Evolutionary conservation across 2,113 vertebrate species (phyloP), one percentile per base, ranked within the genome.

Genomic region (Syrrhaptes paradoxus): DNA sequence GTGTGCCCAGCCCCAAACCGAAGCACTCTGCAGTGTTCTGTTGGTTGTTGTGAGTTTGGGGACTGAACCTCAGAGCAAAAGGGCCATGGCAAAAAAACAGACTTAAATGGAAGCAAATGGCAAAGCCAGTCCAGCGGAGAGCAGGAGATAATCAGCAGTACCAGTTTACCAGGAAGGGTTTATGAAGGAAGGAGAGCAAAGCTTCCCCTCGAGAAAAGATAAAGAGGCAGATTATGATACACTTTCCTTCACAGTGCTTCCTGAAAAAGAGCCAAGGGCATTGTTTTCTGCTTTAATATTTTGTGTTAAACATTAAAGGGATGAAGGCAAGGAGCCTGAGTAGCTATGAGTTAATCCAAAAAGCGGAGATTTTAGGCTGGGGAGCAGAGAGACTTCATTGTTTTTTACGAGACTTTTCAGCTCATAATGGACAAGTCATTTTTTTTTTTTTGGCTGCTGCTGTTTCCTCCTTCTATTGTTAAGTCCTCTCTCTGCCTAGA

Each of bases 221-320:
- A 81, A 95, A 90, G 90, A 94, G 58, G 74, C 57, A 93, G 71
- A 95, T 95, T 90, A 90, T 84, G 58, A 74, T 63, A 57, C 51
- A 80, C 59, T 96, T 95, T 87, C 82, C 75, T 94, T 87, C 62
- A 62, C 41, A 95, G 58, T 49, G 20, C 48, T 96, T 95, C 63
- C 72, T 90, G 87, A 86, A 90, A 95, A 94, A 81, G 83, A 95
- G 82, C 89, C 17, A 5, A 94, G 89, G 80, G 85, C 62, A 86
- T 87, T 94, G 91, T 94, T 97, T 97, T 92, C 80, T 89, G 67
- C 87, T 89, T 96, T 94, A 96, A 82, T 96, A 94, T 93, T 93
- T 85, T 87, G 87, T 95, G 92, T 95, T 95, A 93, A 96, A 91
- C 71, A 57, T 94, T 80, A 95, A 89, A 95, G 57, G 57, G 87